Conservation (phyloP, 2,888 invertebrate species). For the Papilio elwesi region DNA sequence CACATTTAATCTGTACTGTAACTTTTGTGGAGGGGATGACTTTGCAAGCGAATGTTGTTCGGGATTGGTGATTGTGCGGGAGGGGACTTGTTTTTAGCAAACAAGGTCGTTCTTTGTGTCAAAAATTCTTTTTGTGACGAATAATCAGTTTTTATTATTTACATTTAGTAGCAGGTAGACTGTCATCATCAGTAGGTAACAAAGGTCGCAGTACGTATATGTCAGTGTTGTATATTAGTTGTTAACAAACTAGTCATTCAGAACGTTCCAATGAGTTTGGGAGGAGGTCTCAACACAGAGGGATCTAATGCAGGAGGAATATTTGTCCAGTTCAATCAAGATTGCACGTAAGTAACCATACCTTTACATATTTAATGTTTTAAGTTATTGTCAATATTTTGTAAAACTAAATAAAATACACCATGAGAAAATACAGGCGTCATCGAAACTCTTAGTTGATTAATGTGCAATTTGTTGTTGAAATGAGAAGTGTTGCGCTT, state of each 20-base stretch:
- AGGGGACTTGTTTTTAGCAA: constrained; percentile 81
- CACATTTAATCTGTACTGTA: constrained; percentile 36
- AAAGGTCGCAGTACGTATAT: constrained; percentile 68
- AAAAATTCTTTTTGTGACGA: constrained; percentile 79
- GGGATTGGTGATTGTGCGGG: constrained; percentile 56
- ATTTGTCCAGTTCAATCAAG: constrained; percentile 99
- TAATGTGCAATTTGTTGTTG: background rate
- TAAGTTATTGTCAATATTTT: background rate
- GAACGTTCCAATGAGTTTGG: constrained; percentile 92
- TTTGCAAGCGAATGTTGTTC: constrained; percentile 47
- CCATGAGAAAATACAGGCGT: background rate
- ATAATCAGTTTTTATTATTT: constrained; percentile 72
- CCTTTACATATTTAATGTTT: constrained; percentile 8
- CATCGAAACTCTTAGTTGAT: background rate
- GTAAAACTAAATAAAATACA: background rate
- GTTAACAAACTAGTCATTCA: constrained; percentile 66
- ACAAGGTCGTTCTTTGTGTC: constrained; percentile 87
- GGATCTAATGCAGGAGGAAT: constrained; percentile 93
- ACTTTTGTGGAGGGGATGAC: constrained; percentile 38
- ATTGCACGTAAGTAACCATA: constrained; percentile 94
- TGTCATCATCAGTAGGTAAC: constrained; percentile 68
- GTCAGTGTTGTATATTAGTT: constrained; percentile 65
- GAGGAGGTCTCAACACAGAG: constrained; percentile 88
- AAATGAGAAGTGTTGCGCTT: constrained; percentile 24
- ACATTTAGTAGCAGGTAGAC: constrained; percentile 71